Conservation (phyloP, 2,797 vertebrate species). For the Hylomyscus alleni region DNA sequence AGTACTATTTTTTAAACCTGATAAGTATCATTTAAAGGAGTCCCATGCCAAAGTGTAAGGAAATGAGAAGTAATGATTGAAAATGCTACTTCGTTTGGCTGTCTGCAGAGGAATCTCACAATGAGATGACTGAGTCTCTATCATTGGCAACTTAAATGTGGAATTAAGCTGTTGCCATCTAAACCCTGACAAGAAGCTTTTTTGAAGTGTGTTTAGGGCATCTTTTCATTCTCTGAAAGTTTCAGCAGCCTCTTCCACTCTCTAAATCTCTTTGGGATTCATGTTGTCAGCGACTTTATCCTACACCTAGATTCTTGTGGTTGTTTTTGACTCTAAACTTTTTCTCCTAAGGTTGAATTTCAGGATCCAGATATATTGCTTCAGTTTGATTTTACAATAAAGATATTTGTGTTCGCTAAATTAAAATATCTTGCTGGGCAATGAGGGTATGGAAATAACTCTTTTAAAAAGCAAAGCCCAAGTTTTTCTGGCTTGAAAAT, state of each 20-base stretch:
- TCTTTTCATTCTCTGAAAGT: constrained; percentile 35
- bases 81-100: constrained; percentile 8
- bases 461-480: constrained; percentile 38
- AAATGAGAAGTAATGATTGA: constrained; percentile 5
- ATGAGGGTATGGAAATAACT: neutral
- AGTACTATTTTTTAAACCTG: neutral
- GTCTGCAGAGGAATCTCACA: neutral
- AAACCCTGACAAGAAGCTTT: neutral
- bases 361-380: neutral
- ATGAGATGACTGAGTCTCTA: neutral
- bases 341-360: constrained; percentile 39
- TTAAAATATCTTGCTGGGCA: constrained; percentile 45
- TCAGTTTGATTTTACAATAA: neutral
- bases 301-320: neutral
- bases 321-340: constrained; percentile 19
- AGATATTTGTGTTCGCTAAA: constrained; percentile 36
- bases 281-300: neutral
- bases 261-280: constrained; percentile 4
- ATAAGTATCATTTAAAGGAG: constrained; percentile 11
- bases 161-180: neutral
- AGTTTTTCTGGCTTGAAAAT: neutral
- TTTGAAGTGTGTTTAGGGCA: neutral
- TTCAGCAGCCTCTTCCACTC: neutral
- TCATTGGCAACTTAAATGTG: constrained; percentile 8
- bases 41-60: neutral